phyloP scores from a whole-genome alignment of 2,888 invertebrate species.

The Autographa gamma region DNA sequence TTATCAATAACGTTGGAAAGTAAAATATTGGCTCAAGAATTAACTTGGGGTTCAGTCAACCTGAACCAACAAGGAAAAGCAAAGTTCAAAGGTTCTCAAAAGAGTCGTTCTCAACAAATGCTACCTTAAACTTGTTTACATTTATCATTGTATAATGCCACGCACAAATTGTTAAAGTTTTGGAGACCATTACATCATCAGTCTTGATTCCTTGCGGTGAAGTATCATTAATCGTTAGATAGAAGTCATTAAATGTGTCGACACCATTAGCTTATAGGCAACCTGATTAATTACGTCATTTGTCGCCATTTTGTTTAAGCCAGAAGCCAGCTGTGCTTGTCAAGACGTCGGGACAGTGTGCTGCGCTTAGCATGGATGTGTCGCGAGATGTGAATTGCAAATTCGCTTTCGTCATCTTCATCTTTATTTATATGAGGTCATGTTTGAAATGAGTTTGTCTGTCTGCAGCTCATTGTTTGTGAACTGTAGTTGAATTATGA shows the following conservation, averaged over 20 bases:
- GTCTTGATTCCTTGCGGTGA: neutral
- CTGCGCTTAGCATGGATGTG: neutral
- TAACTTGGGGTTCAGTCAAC: neutral
- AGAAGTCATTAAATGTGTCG: neutral
- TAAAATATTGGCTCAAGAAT: neutral
- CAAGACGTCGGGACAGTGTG: neutral
- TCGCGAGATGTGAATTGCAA: constrained; percentile 1
- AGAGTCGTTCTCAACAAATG: neutral
- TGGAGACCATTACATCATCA: neutral
- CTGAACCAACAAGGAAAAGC: neutral
- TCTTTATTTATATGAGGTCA: constrained; percentile 4
- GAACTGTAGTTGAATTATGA: neutral
- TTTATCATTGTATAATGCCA: neutral
- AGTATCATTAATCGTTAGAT: neutral
- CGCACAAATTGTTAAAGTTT: neutral
- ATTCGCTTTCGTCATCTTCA: neutral
- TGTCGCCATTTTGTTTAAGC: neutral
- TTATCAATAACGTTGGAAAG: neutral
- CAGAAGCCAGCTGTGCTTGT: neutral
- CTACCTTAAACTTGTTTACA: constrained; percentile 5
- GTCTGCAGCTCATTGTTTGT: neutral
- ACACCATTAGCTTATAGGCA: constrained; percentile 4
- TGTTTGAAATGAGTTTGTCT: neutral
- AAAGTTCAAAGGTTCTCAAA: neutral
- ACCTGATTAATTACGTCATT: constrained; percentile 6